These are phyloP conservation scores for Acanthochromis polyacanthus DNA, from an alignment of 2,113 vertebrate species.

Conservation along the genomic window DNA sequence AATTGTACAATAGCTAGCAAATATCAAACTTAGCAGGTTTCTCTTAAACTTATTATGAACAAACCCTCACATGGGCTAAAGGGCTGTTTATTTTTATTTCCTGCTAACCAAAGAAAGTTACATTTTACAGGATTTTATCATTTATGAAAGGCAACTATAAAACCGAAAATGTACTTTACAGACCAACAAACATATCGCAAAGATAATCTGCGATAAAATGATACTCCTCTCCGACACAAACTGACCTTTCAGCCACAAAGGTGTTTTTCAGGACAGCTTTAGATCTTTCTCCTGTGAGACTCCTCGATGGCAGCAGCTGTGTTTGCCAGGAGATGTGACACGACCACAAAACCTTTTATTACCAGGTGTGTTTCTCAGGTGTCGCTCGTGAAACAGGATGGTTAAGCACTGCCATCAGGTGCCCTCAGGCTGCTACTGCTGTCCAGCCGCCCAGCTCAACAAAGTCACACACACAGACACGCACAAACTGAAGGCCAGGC, in stretches of 20 bases:
- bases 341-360: constrained; percentile 6
- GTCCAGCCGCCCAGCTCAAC: constrained; percentile 10
- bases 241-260: background rate
- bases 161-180: no score
- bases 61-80: no score
- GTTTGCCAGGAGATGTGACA: constrained; percentile 39
- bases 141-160: no score
- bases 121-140: no score
- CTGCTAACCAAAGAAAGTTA: no score
- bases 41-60: no score
- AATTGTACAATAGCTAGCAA: no score
- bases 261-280: constrained; percentile 5
- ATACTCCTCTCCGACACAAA: background rate
- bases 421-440: constrained; percentile 67
- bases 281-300: constrained; percentile 2
- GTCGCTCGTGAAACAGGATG: constrained; percentile 10
- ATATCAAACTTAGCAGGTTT: no score
- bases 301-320: constrained; percentile 29
- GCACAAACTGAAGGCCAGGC: background rate
- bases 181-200: background rate
- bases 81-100: no score
- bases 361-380: constrained; percentile 57
- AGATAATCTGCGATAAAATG: background rate
- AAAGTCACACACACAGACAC: background rate
- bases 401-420: constrained; percentile 75